A percentile compares a stretch with the other conserved stretches of the same genome.
Evolutionary conservation across 1,140 invertebrate genomes (phyloP).

Genomic region (Bombyx mori): DNA sequence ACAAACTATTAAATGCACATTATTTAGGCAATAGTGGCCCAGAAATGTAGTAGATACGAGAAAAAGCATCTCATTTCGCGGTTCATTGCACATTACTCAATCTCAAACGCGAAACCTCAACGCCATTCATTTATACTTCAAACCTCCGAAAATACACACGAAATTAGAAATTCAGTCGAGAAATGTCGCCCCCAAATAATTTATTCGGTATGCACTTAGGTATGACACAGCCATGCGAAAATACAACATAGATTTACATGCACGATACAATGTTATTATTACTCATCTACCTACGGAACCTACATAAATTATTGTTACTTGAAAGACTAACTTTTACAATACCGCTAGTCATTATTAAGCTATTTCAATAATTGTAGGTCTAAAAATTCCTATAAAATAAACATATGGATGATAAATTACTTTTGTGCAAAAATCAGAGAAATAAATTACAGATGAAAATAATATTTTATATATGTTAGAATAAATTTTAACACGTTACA

Average conservation of each 20-base stretch:
- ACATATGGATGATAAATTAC: too few relatives aligned
- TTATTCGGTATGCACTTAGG: slow-evolving; percentile 51
- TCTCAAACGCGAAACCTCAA: slow-evolving; percentile 15
- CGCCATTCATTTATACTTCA: slow-evolving; percentile 16
- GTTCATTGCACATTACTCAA: slow-evolving; percentile 28
- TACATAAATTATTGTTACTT: too few relatives aligned
- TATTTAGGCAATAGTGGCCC: slow-evolving; percentile 44
- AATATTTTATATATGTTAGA: too few relatives aligned
- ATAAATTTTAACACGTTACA: too few relatives aligned
- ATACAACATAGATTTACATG: not conserved
- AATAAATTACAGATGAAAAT: too few relatives aligned
- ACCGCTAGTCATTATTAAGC: too few relatives aligned
- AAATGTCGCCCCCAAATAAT: slow-evolving; percentile 36
- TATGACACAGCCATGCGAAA: slow-evolving; percentile 53
- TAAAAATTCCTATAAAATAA: too few relatives aligned
- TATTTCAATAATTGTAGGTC: too few relatives aligned
- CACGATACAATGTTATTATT: not conserved
- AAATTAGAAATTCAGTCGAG: slow-evolving; percentile 46
- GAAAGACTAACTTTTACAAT: too few relatives aligned
- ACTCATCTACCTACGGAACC: too few relatives aligned
- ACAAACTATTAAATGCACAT: slow-evolving; percentile 68
- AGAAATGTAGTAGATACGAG: slow-evolving; percentile 31
- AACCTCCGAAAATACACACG: slow-evolving; percentile 27
- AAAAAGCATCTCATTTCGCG: slow-evolving; percentile 9
- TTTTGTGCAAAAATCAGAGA: too few relatives aligned